These are phyloP conservation scores for Suncus etruscus DNA, from an alignment of 2,113 vertebrate genomes.

Conservation along the genomic window DNA sequence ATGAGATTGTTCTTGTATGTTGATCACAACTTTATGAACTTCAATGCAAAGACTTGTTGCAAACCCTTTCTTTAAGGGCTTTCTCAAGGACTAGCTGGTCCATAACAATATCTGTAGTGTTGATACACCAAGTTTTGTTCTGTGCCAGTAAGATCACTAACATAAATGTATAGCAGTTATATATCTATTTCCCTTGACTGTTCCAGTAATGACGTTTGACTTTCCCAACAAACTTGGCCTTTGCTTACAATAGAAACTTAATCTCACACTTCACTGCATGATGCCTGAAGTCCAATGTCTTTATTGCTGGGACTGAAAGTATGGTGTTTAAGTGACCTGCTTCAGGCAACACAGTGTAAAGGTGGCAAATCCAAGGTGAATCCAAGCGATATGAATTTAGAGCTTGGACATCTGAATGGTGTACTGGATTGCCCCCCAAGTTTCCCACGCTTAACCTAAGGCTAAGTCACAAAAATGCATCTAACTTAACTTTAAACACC, in stretches of 20 bases:
- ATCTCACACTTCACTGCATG: not conserved
- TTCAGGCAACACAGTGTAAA: not conserved
- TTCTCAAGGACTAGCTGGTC: no score
- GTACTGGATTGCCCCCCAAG: not conserved
- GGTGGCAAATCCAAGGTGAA: not conserved
- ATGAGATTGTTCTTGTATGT: not conserved
- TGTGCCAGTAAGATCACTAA: not conserved
- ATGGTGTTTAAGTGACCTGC: not conserved
- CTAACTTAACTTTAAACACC: no score
- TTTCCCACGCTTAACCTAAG: not conserved
- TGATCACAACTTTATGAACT: not conserved
- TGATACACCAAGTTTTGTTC: not conserved
- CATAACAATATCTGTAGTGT: not conserved
- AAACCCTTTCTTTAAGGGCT: no score
- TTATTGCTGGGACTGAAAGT: not conserved
- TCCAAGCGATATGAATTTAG: not conserved
- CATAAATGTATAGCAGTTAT: not conserved
- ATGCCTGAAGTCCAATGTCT: not conserved
- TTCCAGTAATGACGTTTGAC: not conserved
- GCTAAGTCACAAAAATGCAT: no score
- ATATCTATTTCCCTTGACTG: not conserved
- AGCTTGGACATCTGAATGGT: not conserved
- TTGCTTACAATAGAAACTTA: conserved; percentile 25
- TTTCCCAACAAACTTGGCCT: not conserved
- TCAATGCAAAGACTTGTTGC: not conserved